Base-by-base conservation (phyloP, 1,140 invertebrate species). In the Sycophila sp. region DNA sequence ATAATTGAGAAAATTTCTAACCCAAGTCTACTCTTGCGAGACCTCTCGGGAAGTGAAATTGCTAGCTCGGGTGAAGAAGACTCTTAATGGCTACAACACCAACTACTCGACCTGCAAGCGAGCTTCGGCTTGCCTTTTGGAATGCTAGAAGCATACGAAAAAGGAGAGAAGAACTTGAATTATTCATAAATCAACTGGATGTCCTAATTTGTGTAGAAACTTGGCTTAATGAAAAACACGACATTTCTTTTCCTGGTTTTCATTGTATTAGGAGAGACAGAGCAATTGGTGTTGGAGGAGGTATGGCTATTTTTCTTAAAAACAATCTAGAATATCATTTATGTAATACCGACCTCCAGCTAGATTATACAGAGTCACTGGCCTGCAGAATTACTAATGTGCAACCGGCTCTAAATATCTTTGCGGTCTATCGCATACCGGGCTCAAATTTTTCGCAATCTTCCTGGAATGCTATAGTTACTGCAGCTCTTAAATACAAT, bases 291-390 rank as follows among this genome's bases (percentile, higher is more conserved):
- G 26, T 36, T 42, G 71, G 65, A 49, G 65, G 65, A 30, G 71
- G 71, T n/a, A 68, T 73, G 19, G 13, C 58, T 1, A 32, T 58
- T 19, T 28, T 62, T 5, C 13, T 68, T 10, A n/a, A 47, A n/a
- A 42, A 49, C 3, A 56, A 55, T 10, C 22, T 73, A 5, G 62
- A 45, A 1, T 72, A 24, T 24, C n/a, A n/a, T n/a, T n/a, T n/a
- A n/a, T n/a, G n/a, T n/a, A n/a, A n/a, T n/a, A n/a, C n/a, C n/a
- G n/a, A n/a, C n/a, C n/a, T n/a, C n/a, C n/a, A n/a, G n/a, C n/a
- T n/a, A n/a, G n/a, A n/a, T n/a, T n/a, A n/a, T n/a, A n/a, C n/a
- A n/a, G n/a, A n/a, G n/a, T n/a, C n/a, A n/a, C n/a, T n/a, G n/a
- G n/a, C n/a, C n/a, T n/a, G n/a, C n/a, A n/a, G n/a, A n/a, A n/a